Conservation (phyloP, 2,888 invertebrate genomes). For the Eilema sororculum region DNA sequence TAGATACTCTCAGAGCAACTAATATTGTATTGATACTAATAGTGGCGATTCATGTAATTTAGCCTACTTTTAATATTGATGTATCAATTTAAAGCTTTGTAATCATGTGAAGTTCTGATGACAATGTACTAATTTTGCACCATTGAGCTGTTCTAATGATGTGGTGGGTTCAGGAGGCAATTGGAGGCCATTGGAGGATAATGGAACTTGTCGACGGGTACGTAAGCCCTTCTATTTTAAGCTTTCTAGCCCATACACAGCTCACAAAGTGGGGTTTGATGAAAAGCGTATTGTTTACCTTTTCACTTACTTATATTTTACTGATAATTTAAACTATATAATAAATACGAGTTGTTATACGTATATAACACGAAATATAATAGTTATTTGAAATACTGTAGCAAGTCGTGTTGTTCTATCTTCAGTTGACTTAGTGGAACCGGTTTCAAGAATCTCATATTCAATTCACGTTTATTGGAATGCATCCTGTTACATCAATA, state of each 20-base stretch:
- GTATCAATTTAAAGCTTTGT: not conserved
- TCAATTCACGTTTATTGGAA: constrained; percentile 60
- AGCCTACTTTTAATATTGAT: not conserved
- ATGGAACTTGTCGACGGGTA: not conserved
- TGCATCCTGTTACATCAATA: constrained; percentile 60
- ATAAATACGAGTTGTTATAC: too few species aligned
- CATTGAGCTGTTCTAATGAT: not conserved
- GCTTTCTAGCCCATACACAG: not conserved
- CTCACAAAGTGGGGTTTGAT: not conserved
- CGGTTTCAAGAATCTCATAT: constrained; percentile 45
- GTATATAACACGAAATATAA: too few species aligned
- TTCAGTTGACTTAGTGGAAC: constrained; percentile 38
- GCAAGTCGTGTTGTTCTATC: constrained; percentile 17
- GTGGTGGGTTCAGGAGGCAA: not conserved
- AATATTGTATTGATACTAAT: not conserved
- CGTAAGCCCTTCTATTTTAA: not conserved
- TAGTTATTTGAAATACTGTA: constrained; percentile 1
- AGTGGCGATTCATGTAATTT: too few species aligned
- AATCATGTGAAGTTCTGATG: not conserved
- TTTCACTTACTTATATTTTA: not conserved
- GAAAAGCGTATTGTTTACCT: not conserved
- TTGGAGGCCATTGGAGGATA: too few species aligned
- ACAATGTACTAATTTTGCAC: not conserved
- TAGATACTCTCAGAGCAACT: not conserved
- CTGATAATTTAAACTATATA: not conserved